Conservation (phyloP, 2,797 vertebrate genomes). For the Sebastes hubbsi region DNA sequence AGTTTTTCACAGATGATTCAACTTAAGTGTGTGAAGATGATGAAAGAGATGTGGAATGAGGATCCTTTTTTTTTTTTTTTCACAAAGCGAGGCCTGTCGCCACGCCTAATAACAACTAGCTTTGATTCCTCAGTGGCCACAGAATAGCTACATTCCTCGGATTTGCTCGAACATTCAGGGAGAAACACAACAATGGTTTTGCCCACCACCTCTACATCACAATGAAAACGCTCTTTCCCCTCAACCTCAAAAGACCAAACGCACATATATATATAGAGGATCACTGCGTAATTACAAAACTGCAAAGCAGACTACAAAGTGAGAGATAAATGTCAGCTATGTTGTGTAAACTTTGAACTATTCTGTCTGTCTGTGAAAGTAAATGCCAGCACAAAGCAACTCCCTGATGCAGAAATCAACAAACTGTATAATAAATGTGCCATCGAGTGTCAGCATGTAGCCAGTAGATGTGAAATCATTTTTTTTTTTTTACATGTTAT, state of each 20-base stretch:
- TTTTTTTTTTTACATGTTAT: constrained; percentile 47
- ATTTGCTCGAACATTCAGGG: constrained; percentile 66
- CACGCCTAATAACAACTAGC: constrained; percentile 43
- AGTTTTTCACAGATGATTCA: constrained; percentile 40
- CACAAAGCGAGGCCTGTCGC: constrained; percentile 33
- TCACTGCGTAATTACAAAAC: constrained; percentile 36
- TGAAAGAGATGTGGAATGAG: constrained; percentile 61
- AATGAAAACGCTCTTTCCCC: constrained; percentile 34
- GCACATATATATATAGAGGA: constrained; percentile 20
- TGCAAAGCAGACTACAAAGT: constrained; percentile 40
- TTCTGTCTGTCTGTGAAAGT: background rate
- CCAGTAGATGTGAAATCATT: constrained; percentile 19
- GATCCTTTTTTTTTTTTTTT: constrained; percentile 18
- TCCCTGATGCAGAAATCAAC: constrained; percentile 40
- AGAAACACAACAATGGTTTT: constrained; percentile 59
- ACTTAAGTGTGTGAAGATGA: constrained; percentile 54
- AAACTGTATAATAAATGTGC: constrained; percentile 14
- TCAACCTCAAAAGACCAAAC: constrained; percentile 37
- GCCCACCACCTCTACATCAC: constrained; percentile 36
- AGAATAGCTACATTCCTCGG: constrained; percentile 66
- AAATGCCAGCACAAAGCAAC: constrained; percentile 17
- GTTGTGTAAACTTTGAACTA: constrained; percentile 52
- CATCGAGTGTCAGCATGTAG: constrained; percentile 13
- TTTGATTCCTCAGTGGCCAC: constrained; percentile 55
- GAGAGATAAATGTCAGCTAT: constrained; percentile 24